Evolutionary conservation across 2,113 vertebrate species (phyloP).

Genomic region (Neotoma lepida): DNA sequence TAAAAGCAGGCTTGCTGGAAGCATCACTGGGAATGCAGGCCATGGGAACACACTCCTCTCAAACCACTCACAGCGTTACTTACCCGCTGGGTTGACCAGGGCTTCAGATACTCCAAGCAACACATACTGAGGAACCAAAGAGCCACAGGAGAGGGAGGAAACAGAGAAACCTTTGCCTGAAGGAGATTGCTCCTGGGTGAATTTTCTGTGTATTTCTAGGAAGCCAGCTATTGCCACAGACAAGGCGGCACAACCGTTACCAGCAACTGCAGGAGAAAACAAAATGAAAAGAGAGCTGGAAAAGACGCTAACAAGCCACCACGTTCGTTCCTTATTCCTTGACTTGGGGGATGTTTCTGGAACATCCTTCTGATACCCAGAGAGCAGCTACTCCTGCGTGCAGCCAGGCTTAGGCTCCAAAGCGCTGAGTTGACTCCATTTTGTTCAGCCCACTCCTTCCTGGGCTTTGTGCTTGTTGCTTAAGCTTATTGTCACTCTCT

Average conservation of each 20-base stretch:
- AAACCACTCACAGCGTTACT: constrained; percentile 77
- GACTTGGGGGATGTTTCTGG: neutral
- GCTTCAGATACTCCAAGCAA: constrained; percentile 94
- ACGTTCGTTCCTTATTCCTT: neutral
- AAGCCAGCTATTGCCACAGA: constrained; percentile 91
- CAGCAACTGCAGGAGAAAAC: constrained; percentile 84
- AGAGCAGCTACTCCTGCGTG: fast-evolving
- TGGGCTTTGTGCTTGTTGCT: neutral
- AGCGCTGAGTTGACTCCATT: neutral
- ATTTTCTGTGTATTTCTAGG: constrained; percentile 90
- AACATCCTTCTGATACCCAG: neutral
- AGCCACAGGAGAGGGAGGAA: constrained; percentile 93
- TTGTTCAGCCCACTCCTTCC: neutral
- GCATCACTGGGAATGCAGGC: neutral
- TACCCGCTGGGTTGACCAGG: constrained; percentile 92
- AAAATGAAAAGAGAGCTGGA: neutral
- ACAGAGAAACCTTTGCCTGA: constrained; percentile 89
- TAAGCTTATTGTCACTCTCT: constrained; percentile 20
- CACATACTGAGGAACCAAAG: constrained; percentile 92
- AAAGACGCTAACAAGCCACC: neutral
- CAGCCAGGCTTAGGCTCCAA: neutral
- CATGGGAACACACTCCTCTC: neutral
- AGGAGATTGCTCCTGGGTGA: constrained; percentile 89
- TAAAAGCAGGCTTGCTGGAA: constrained; percentile 69
- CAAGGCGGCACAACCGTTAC: constrained; percentile 88